Evolutionary conservation across 2,113 vertebrate genomes (phyloP).

Genomic region (Lepus timidus): DNA sequence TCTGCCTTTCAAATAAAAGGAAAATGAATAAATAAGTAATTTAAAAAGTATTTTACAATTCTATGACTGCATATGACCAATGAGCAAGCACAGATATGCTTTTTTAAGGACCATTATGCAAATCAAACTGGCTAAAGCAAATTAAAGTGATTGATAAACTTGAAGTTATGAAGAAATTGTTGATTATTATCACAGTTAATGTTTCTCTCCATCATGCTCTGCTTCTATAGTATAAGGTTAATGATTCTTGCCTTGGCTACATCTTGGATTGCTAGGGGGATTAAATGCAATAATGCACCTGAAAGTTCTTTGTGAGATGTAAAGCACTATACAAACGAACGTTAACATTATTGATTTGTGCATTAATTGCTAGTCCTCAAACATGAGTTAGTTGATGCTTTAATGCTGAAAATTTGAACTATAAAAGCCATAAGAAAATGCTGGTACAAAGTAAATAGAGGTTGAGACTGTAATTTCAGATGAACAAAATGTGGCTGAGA

Average conservation of each 20-base stretch:
- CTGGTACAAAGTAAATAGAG: conserved; percentile 62
- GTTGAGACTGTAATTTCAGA: conserved; percentile 62
- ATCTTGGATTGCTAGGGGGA: conserved; percentile 19
- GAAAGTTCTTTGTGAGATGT: conserved; percentile 39
- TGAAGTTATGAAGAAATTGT: conserved; percentile 4
- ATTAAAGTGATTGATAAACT: conserved; percentile 41
- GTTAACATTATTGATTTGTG: conserved; percentile 70
- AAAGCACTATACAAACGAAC: conserved; percentile 43
- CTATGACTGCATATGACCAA: not conserved
- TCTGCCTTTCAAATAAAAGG: too few relatives aligned
- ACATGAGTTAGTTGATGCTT: conserved; percentile 62
- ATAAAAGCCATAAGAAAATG: conserved; percentile 61
- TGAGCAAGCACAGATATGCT: not conserved
- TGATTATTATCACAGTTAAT: conserved; percentile 53
- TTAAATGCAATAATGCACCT: conserved; percentile 5
- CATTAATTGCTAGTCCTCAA: conserved; percentile 66
- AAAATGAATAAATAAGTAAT: too few relatives aligned
- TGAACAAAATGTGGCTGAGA: conserved; percentile 56
- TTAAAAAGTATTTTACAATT: not conserved
- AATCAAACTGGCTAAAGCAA: conserved; percentile 43
- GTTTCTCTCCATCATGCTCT: not conserved
- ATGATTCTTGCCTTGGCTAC: conserved; percentile 44
- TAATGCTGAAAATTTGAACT: conserved; percentile 67
- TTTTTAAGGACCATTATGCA: conserved; percentile 35
- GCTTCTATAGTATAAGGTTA: conserved; percentile 32